Percentiles rank a stretch among this genome's conserved stretches.
These are phyloP conservation scores for Vanessa cardui DNA, from an alignment of 2,888 invertebrate species.

Conservation along the genomic window DNA sequence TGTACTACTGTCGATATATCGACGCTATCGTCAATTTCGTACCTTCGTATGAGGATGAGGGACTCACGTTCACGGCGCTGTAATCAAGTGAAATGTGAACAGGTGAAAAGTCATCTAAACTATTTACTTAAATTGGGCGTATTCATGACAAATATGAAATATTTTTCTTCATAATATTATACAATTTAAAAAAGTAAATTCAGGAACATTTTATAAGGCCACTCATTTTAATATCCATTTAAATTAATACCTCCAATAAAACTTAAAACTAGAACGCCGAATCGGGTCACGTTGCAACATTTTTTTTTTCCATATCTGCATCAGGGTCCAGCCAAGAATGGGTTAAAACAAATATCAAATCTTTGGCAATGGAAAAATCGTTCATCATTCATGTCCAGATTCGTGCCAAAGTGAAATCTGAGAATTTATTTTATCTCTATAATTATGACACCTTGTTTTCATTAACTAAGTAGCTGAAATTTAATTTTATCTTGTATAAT, in stretches of 20 bases:
- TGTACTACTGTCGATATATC: no score
- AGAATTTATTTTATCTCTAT: not conserved
- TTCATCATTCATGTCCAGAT: slow-evolving; percentile 50
- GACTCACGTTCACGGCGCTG: no score
- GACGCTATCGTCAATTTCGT: no score
- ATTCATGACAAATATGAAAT: no score
- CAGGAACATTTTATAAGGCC: not conserved
- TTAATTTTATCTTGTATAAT: no score
- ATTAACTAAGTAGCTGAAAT: not conserved
- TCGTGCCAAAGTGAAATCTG: slow-evolving; percentile 31
- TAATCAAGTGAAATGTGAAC: no score
- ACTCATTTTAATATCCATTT: not conserved
- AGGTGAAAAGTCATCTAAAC: no score
- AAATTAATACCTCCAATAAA: slow-evolving; percentile 3
- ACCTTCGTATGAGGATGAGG: no score
- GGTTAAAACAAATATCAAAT: slow-evolving; percentile 51
- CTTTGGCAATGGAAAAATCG: slow-evolving; percentile 54
- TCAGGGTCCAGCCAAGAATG: slow-evolving; percentile 58
- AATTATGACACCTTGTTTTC: not conserved
- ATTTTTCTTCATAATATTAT: no score
- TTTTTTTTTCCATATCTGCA: slow-evolving; percentile 48
- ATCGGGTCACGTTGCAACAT: slow-evolving; percentile 33
- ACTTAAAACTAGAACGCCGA: slow-evolving; percentile 23
- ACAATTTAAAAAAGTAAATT: not conserved
- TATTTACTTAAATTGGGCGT: no score